A percentile compares a stretch with the other conserved stretches of the same genome.
Evolutionary conservation across 2,113 vertebrate species (phyloP).

Genomic region (Symphodus melops): DNA sequence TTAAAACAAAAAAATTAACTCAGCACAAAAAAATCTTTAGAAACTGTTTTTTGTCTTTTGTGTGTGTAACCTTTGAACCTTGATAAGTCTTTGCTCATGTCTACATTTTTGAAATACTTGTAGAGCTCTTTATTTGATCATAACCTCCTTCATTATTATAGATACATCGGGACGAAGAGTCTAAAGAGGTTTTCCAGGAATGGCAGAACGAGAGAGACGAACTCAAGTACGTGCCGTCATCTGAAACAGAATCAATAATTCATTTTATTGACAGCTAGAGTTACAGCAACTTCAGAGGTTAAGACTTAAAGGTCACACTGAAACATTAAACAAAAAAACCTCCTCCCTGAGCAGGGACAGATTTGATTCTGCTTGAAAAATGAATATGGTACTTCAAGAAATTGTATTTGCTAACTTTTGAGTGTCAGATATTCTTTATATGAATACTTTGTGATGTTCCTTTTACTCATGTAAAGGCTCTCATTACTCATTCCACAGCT

Average conservation of each 20-base stretch:
- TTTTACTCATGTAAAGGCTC: background rate
- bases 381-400: no score
- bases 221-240: conserved; percentile 77
- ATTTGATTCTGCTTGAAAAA: no score
- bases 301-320: no score
- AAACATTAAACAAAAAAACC: no score
- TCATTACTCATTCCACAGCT: no score
- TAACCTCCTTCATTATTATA: conserved; percentile 41
- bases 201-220: conserved; percentile 89
- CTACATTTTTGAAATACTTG: background rate
- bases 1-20: background rate
- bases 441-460: no score
- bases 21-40: background rate
- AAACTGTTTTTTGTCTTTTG: background rate
- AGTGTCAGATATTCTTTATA: no score
- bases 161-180: conserved; percentile 82
- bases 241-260: background rate
- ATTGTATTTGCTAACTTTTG: no score
- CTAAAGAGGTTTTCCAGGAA: conserved; percentile 83
- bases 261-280: no score
- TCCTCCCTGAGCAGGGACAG: no score
- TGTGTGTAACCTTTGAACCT: background rate
- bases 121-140: background rate
- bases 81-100: background rate
- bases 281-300: no score